A percentile compares a stretch with the other conserved stretches of the same genome.
Conservation (phyloP, 92 coral and sea anemone species). For the Parazoanthus swiftii region DNA sequence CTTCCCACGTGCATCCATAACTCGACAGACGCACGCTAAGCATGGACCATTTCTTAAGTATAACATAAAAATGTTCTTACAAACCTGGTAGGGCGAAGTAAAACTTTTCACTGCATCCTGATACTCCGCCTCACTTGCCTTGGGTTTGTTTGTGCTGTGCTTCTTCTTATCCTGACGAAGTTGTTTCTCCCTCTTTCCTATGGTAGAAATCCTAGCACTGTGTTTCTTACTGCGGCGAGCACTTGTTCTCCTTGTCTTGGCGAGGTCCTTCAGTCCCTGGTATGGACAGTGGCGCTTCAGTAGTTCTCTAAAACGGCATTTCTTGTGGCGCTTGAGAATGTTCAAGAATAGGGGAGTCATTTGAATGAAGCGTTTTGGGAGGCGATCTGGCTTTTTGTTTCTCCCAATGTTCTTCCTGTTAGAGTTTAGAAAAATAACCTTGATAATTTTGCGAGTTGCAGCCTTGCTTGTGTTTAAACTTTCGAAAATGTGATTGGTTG, state of each 20-base stretch:
- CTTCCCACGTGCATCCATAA: no score
- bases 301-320: constrained; percentile 56
- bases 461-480: constrained; percentile 45
- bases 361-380: constrained; percentile 57
- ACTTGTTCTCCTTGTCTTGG: constrained; percentile 10
- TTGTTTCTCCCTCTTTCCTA: background rate
- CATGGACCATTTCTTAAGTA: no score
- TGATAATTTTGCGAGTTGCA: constrained; percentile 57
- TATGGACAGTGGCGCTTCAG: constrained; percentile 62
- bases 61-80: background rate
- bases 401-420: background rate
- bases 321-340: constrained; percentile 59
- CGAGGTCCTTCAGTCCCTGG: background rate
- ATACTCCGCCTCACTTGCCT: constrained; percentile 2
- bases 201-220: background rate
- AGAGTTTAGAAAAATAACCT: constrained; percentile 48
- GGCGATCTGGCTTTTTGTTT: constrained; percentile 27
- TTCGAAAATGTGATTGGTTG: constrained; percentile 60
- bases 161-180: background rate
- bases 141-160: background rate
- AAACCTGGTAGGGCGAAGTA: constrained; percentile 29
- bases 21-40: no score
- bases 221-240: background rate
- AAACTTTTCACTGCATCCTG: background rate
- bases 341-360: constrained; percentile 43